phyloP scores from a whole-genome alignment of 2,797 vertebrate species.

The Buphagus erythrorhynchus region DNA sequence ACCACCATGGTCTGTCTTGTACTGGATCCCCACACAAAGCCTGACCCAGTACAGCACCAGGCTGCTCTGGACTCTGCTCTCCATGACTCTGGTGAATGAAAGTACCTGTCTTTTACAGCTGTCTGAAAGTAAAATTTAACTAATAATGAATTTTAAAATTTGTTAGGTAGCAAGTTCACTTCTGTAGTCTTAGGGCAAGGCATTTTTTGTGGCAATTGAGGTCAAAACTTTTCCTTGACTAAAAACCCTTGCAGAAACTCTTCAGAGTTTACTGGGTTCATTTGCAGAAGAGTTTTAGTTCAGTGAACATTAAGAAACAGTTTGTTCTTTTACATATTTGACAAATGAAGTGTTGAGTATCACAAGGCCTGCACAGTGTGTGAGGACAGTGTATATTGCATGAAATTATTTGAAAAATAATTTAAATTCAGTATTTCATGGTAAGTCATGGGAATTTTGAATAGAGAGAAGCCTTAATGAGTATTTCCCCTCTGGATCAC shows the following conservation, averaged over 20 bases:
- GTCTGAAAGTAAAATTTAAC: neutral
- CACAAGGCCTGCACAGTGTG: neutral
- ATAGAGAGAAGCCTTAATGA: neutral
- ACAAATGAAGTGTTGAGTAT: neutral
- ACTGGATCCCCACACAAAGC: neutral
- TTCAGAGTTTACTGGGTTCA: neutral
- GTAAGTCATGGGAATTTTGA: neutral
- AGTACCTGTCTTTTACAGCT: neutral
- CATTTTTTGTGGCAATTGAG: neutral
- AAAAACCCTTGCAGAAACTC: neutral
- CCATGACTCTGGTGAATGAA: accelerated
- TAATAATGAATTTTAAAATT: neutral
- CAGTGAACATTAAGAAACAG: neutral
- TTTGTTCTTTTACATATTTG: neutral
- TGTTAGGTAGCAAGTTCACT: neutral
- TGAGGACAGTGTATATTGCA: neutral
- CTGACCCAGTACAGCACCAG: neutral
- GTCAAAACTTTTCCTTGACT: neutral
- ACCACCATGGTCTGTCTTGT: neutral
- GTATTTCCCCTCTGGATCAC: neutral
- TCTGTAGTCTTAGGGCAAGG: neutral
- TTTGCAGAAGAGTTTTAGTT: neutral
- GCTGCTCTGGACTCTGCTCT: neutral
- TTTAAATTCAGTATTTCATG: neutral
- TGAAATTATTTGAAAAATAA: neutral